Percentiles rank a stretch among this genome's conserved stretches.
Conservation (phyloP, 2,888 invertebrate genomes). For the Endotricha flammealis region DNA sequence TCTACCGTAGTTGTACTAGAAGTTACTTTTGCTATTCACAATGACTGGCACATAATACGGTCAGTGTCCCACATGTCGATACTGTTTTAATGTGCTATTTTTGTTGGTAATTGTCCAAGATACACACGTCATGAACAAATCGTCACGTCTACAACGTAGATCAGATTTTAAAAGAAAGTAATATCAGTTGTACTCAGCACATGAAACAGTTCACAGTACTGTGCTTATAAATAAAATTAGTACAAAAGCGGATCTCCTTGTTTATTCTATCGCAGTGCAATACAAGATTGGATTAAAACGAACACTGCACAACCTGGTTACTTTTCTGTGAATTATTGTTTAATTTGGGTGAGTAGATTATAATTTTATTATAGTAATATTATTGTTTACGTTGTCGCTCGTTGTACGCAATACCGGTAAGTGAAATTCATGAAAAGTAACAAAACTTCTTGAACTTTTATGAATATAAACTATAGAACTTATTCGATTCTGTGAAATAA, state of each 20-base stretch:
- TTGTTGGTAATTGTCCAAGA: slow-evolving; percentile 72
- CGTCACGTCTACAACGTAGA: slow-evolving; percentile 35
- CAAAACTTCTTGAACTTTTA: too few relatives aligned
- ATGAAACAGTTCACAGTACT: slow-evolving; percentile 53
- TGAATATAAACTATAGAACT: too few relatives aligned
- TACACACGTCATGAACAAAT: slow-evolving; percentile 52
- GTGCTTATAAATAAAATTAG: slow-evolving; percentile 58
- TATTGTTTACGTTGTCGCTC: too few relatives aligned
- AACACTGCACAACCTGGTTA: too few relatives aligned
- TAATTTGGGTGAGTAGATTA: too few relatives aligned
- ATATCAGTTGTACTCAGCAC: slow-evolving; percentile 59
- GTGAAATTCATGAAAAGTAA: too few relatives aligned
- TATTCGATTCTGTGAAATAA: too few relatives aligned
- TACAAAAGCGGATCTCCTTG: slow-evolving; percentile 35
- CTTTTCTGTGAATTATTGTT: too few relatives aligned
- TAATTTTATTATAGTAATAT: too few relatives aligned
- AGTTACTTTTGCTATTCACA: slow-evolving; percentile 31
- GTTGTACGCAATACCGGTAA: too few relatives aligned
- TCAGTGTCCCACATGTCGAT: slow-evolving; percentile 69
- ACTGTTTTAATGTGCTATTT: slow-evolving; percentile 63
- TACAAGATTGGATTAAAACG: slow-evolving; percentile 23
- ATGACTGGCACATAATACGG: slow-evolving; percentile 66
- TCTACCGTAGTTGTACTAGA: not conserved
- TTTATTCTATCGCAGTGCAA: slow-evolving; percentile 36
- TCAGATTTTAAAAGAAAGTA: slow-evolving; percentile 54